Conservation (phyloP, 2,797 vertebrate species). For the Peromyscus eremicus region DNA sequence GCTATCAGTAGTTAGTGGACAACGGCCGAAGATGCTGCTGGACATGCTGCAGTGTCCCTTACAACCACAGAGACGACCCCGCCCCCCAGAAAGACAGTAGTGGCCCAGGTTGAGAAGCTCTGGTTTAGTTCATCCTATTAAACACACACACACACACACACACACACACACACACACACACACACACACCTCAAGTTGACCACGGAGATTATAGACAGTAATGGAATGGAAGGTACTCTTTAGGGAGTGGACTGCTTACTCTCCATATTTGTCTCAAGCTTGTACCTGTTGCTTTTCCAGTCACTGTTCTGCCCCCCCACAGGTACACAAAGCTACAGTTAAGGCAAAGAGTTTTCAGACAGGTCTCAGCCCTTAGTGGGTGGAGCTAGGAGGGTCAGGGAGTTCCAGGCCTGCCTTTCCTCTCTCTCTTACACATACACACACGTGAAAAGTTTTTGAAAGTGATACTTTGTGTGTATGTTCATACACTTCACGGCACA, state of each 20-base stretch:
- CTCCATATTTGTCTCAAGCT: constrained; percentile 66
- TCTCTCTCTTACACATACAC: background rate
- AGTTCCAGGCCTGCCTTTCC: background rate
- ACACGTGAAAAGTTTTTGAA: background rate
- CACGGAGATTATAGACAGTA: constrained; percentile 67
- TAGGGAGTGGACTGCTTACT: constrained; percentile 21
- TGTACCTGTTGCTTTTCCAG: constrained; percentile 42
- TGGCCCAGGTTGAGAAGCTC: background rate
- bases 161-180: background rate
- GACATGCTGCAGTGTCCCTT: background rate
- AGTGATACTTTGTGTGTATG: background rate
- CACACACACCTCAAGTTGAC: constrained; percentile 23
- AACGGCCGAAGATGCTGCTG: background rate
- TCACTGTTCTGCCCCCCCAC: constrained; percentile 22
- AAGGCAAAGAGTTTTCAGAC: constrained; percentile 52
- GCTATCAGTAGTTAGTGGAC: background rate
- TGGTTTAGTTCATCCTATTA: constrained; percentile 46
- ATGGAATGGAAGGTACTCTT: constrained; percentile 66
- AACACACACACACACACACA: background rate
- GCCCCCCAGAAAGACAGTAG: background rate
- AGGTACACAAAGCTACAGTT: background rate
- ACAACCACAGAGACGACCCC: background rate
- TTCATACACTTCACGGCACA: background rate
- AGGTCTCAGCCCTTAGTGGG: background rate
- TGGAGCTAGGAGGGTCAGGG: background rate